Conservation (phyloP, 2,113 vertebrate genomes). For the Pollimyrus isidori region DNA sequence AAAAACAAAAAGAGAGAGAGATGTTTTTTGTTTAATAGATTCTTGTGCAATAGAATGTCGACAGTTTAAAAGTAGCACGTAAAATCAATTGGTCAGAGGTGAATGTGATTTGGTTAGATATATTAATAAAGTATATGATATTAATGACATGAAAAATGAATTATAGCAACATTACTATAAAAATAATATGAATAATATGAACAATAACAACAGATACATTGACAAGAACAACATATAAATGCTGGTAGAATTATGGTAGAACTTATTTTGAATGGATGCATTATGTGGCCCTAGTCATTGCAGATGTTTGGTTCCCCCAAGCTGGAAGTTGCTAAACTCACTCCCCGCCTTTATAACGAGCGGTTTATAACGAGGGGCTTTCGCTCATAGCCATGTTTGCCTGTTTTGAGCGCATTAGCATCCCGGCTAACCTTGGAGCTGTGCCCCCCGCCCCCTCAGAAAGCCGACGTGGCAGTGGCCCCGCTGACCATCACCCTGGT, state of each 20-base stretch:
- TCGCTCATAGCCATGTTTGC: background rate
- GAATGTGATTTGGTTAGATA: background rate
- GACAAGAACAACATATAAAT: background rate
- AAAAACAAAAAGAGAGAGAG: background rate
- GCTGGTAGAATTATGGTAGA: background rate
- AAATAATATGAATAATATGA: background rate
- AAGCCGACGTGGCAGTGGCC: slow-evolving; percentile 89
- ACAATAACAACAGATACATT: background rate
- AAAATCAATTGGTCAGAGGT: background rate
- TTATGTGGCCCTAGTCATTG: background rate
- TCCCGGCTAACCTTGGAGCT: background rate
- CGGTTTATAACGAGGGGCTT: background rate
- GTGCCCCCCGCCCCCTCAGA: slow-evolving; percentile 52
- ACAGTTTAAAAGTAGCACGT: background rate
- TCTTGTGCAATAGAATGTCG: background rate
- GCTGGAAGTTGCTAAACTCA: background rate
- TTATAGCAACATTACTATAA: background rate
- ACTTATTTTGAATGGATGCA: background rate
- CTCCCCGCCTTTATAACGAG: background rate
- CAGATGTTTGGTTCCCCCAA: background rate
- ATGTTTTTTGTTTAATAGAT: background rate
- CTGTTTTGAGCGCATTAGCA: background rate
- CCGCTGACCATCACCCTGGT: slow-evolving; percentile 96
- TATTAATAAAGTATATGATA: background rate
- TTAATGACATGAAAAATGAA: background rate